Evolutionary conservation across 2,797 vertebrate genomes (phyloP), one percentile per base, ranked within the genome.

Genomic region (Sylvia borin): DNA sequence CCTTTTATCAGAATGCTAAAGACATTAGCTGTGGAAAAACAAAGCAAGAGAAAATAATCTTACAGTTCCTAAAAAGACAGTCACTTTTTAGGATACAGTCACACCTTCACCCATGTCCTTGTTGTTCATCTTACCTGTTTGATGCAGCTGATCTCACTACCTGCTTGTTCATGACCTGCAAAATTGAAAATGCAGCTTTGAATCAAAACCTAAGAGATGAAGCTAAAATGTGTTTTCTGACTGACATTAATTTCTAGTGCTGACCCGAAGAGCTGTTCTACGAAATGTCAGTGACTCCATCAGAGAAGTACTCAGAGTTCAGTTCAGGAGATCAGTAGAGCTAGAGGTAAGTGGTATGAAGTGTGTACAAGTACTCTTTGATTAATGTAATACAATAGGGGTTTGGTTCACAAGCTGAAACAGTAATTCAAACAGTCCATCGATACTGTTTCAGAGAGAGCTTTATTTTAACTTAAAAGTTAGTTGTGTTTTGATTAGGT

Each of bases 301-400:
- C 96, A 98, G 98, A 94, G 98, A 99, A 70, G 97, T 99, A 67
- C 96, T 99, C 95, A 98, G 97, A 97, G 96, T 95, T 78, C 98
- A 98, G 80, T 99, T 99, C 97, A 99, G 98, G 96, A 98, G 98
- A 36, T 98, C 98, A 0, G 98, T 99, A 73, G 99, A 99, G 96
- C 98, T 99, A 21, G 98, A 99, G 99, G 99, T 99, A 96, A 96
- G 97, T 95, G 58, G 5, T 62, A 8, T 36, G 34, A 88, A 89
- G 86, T 58, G 22, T 60, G 38, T 60, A 10, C 48, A 79, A 48
- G 38, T 78, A 47, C 34, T 73, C 25, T 86, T 93, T 70, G 40
- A 38, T 75, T 47, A 62, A 5, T 79, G 5, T 38, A 48, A 62
- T 66, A 11, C 18, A 66, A 5, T 2, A 62, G 16, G 8, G 6